phyloP scores from a whole-genome alignment of 1,140 invertebrate genomes.

The Aethina tumida region DNA sequence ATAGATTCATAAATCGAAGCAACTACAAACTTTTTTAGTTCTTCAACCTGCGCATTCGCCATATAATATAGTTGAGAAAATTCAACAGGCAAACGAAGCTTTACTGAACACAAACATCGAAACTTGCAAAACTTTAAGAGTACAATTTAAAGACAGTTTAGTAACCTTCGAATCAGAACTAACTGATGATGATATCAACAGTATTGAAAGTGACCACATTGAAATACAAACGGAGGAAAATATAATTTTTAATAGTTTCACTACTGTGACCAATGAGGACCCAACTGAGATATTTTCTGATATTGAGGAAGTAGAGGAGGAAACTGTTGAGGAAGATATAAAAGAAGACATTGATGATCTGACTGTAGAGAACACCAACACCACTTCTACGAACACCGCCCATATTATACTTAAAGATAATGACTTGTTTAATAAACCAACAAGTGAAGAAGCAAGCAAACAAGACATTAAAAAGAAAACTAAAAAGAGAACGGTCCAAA shows the following conservation, averaged over 20 bases:
- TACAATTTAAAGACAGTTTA: slow-evolving; percentile 31
- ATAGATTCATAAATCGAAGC: too few relatives aligned
- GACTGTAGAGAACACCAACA: neutral
- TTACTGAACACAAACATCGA: slow-evolving; percentile 21
- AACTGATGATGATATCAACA: slow-evolving; percentile 34
- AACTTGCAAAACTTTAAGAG: slow-evolving; percentile 20
- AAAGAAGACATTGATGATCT: slow-evolving; percentile 1
- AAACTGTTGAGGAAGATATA: slow-evolving; percentile 7
- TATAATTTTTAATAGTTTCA: slow-evolving; percentile 3
- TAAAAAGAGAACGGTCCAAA: slow-evolving; percentile 9
- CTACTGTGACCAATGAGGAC: slow-evolving; percentile 11
- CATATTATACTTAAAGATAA: too few relatives aligned
- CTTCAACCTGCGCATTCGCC: slow-evolving; percentile 31
- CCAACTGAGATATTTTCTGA: slow-evolving; percentile 6
- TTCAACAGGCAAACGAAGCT: slow-evolving; percentile 30
- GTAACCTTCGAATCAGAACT: slow-evolving; percentile 33
- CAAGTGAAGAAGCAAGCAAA: slow-evolving; percentile 4
- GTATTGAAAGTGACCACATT: slow-evolving; percentile 31
- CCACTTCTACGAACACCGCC: too few relatives aligned
- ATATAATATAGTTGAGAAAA: slow-evolving; percentile 33
- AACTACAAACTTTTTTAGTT: slow-evolving; percentile 30
- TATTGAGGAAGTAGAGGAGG: slow-evolving; percentile 12
- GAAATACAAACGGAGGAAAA: slow-evolving; percentile 7
- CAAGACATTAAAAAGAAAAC: neutral
- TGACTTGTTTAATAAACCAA: too few relatives aligned